Base-by-base conservation (phyloP, 2,888 invertebrate genomes). In the Clanis bilineata region DNA sequence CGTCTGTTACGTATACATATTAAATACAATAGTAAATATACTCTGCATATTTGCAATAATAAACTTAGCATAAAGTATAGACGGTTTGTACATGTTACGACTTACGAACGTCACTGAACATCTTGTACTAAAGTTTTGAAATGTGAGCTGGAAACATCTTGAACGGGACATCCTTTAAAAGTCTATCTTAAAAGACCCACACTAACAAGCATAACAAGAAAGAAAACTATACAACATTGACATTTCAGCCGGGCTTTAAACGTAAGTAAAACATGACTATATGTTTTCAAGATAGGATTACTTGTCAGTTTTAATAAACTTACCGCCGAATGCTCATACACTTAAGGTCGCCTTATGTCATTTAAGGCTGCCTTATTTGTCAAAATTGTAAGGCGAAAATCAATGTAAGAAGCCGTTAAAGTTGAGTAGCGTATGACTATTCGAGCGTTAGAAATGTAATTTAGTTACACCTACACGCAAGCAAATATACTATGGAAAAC, bases 401-500 rank as follows among this genome's bases (percentile, higher is more conserved):
- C n/a, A n/a, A n/a, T n/a, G n/a, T n/a, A n/a, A n/a, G n/a, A n/a
- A n/a, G n/a, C n/a, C n/a, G n/a, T n/a, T n/a, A n/a, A n/a, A n/a
- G n/a, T n/a, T n/a, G n/a, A n/a, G n/a, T n/a, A n/a, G n/a, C n/a
- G n/a, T n/a, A n/a, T n/a, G n/a, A n/a, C n/a, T n/a, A n/a, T n/a
- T n/a, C n/a, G n/a, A n/a, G n/a, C n/a, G n/a, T n/a, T 70, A 72
- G 76, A 80, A 82, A 77, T 80, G 76, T 82, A 80, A 82, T 77
- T 77, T 78, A 74, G 75, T 76, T 76, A 72, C 69, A 68, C 74
- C 74, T 77, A 77, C 76, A 79, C 80, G 81, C 75, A 77, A 79
- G 72, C 73, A 70, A 76, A 74, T n/a, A n/a, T n/a, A n/a, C n/a
- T n/a, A n/a, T 70, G 71, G 71, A 72, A 76, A 72, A 61, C 54